phyloP scores from a whole-genome alignment of 2,113 vertebrate genomes.

The Toxostoma redivivum region DNA sequence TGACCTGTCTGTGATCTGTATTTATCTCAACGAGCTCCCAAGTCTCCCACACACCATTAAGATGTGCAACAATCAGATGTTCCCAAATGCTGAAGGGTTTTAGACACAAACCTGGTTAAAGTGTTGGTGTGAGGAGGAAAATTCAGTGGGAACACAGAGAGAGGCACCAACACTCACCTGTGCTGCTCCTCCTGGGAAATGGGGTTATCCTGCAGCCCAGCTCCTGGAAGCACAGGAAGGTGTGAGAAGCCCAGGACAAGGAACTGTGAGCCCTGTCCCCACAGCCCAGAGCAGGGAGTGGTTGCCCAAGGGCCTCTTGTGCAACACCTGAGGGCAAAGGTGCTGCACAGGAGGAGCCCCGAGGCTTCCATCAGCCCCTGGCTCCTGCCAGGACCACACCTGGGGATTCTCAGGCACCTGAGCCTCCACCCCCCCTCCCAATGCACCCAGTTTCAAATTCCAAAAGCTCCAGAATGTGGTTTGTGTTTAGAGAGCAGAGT shows the following conservation, averaged over 20 bases:
- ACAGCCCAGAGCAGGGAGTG: neutral
- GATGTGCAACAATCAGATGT: neutral
- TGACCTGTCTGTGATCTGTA: neutral
- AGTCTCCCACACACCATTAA: neutral
- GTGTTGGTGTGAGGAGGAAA: neutral
- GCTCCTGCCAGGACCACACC: neutral
- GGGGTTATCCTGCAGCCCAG: neutral
- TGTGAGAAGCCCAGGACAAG: no score
- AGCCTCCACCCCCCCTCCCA: neutral
- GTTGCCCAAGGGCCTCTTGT: neutral
- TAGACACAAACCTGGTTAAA: neutral
- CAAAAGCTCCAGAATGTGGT: neutral
- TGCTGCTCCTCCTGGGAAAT: no score
- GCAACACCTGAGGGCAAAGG: neutral
- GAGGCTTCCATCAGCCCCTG: neutral
- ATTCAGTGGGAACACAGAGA: neutral
- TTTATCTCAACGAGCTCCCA: neutral
- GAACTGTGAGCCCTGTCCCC: neutral
- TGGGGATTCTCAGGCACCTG: neutral
- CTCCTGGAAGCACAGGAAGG: neutral
- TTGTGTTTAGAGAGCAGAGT: fast-evolving
- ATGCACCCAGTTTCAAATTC: neutral
- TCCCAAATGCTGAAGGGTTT: neutral
- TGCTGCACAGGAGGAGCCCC: neutral
- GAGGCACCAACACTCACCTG: neutral